Evolutionary conservation across 2,113 vertebrate genomes (phyloP), one percentile per base, ranked within the genome.

Genomic region (Emberiza fucata): DNA sequence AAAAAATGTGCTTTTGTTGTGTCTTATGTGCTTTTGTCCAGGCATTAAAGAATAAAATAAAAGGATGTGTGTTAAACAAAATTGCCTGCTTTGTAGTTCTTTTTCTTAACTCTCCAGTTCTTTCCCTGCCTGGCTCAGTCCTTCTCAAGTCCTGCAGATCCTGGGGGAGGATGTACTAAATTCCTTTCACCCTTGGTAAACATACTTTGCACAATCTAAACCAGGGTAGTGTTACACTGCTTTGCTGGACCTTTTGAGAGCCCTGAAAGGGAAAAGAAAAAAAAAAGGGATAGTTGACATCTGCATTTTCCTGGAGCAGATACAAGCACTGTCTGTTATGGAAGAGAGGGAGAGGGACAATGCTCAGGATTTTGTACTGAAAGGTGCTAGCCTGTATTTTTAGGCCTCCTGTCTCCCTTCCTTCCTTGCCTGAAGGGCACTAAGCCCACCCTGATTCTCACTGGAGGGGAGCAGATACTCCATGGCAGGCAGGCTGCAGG

Each of bases 141-240:
- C 31, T 88, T 83, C 80, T 78, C 37, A 78, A 90, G 25, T 60
- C 65, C 65, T 68, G 64, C 60, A 93, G 56, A 84, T 94, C 57
- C 69, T 94, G 92, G 69, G 76, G 82, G 93, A 94, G 84, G 77
- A 90, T 28, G 19, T 48, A 84, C 77, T 64, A 86, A 92, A 97
- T 96, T 95, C 96, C 88, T 97, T 96, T 95, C 94, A 88, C 86
- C 44, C 86, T 95, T 93, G 80, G 95, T 96, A 97, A 97, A 96
- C 92, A 97, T 88, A 88, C 90, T 93, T 95, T 86, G 57, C 82
- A 90, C 90, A 92, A 54, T 92, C 90, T 96, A 72, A 96, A 96
- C 8, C 53, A 90, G 92, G 31, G 60, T 94, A 92, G 16, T 81
- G 40, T 97, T 96, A 90, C 95, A 86, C 44, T 75, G 76, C 24